Percentiles rank a stretch among this genome's conserved stretches.
phyloP scores from a whole-genome alignment of 2,797 vertebrate species.

The Gadopsis bispinosus region DNA sequence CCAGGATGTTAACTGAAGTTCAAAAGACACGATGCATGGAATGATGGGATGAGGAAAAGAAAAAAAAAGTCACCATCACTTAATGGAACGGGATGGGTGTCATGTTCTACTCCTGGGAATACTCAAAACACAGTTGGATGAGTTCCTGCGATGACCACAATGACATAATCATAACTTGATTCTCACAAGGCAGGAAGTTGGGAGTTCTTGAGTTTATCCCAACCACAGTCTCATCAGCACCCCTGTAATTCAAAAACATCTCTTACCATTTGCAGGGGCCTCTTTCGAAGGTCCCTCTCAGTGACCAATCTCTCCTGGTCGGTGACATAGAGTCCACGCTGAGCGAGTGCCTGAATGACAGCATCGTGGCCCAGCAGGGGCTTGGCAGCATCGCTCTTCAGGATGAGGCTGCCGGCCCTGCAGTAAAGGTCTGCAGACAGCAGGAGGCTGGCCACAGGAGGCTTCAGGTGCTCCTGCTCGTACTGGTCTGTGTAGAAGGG shows the following conservation, averaged over 20 bases:
- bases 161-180: neutral
- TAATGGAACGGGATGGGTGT: too few species aligned
- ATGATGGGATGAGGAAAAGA: slow-evolving; percentile 35
- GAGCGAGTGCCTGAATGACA: slow-evolving; percentile 95
- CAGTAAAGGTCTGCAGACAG: slow-evolving; percentile 97
- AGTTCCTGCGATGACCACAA: neutral
- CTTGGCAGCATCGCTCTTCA: slow-evolving; percentile 91
- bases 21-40: neutral
- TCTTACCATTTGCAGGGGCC: slow-evolving; percentile 97
- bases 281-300: slow-evolving; percentile 94
- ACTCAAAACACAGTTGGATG: neutral
- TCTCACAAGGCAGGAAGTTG: neutral
- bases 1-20: slow-evolving; percentile 3
- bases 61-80: neutral
- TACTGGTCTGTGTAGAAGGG: slow-evolving; percentile 99
- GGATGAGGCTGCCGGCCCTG: slow-evolving; percentile 93
- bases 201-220: neutral
- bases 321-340: slow-evolving; percentile 95
- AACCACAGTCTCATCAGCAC: neutral
- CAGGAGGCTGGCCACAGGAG: slow-evolving; percentile 92
- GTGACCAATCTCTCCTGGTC: slow-evolving; percentile 96
- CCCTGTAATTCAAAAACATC: neutral
- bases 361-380: slow-evolving; percentile 94
- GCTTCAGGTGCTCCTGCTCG: slow-evolving; percentile 98
- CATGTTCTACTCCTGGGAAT: slow-evolving; percentile 3